Evolutionary conservation across 2,888 invertebrate species (phyloP).

Genomic region (Beris chalybata): DNA sequence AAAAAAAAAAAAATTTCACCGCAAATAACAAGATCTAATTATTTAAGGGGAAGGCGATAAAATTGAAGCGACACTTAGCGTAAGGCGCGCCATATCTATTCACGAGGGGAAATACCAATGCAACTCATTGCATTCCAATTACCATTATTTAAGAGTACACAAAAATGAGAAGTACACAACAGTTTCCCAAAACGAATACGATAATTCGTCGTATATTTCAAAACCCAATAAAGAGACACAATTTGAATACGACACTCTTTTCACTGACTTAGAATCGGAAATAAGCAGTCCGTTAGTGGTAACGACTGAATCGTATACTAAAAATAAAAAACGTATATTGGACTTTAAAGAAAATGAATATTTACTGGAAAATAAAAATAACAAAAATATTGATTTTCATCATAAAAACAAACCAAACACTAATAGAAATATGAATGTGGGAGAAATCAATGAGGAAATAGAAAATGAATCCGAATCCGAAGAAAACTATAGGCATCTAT

Average conservation of each 20-base stretch:
- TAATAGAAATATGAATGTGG: background rate
- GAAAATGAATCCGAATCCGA: conserved; percentile 8
- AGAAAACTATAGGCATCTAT: background rate
- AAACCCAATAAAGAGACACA: background rate
- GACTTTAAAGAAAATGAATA: conserved; percentile 1
- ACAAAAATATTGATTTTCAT: too few relatives aligned
- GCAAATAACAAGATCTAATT: conserved; percentile 5
- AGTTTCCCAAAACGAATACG: conserved; percentile 14
- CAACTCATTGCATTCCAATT: conserved; percentile 49
- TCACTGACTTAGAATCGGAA: conserved; percentile 3
- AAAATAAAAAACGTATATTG: conserved; percentile 12
- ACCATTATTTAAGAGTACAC: conserved; percentile 49
- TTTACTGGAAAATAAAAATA: too few relatives aligned
- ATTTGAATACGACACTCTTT: background rate
- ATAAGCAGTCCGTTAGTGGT: conserved; percentile 6
- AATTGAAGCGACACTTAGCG: conserved; percentile 54
- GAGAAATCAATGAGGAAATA: background rate
- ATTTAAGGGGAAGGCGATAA: conserved; percentile 53
- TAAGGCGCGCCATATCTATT: conserved; percentile 52
- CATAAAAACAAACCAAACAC: background rate
- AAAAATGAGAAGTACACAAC: conserved; percentile 27
- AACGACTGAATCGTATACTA: conserved; percentile 15
- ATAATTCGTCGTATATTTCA: conserved; percentile 2
- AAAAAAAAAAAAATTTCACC: background rate
- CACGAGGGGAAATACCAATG: conserved; percentile 56